These are phyloP conservation scores for Zelleria hepariella DNA, from an alignment of 2,888 invertebrate genomes.

Conservation along the genomic window DNA sequence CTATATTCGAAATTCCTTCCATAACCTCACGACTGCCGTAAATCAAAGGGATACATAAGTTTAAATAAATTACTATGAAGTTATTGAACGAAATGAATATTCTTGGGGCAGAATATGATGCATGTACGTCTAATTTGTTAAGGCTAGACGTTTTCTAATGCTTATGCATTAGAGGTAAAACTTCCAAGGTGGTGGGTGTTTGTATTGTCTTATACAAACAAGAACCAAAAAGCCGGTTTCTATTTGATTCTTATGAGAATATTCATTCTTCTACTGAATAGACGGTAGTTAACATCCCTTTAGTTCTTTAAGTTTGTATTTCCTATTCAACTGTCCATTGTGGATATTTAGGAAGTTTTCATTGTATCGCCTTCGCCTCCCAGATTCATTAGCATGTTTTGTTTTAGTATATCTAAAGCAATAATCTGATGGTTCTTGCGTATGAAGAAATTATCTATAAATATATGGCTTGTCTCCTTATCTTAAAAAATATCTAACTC, in stretches of 20 bases:
- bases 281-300: constrained; percentile 5
- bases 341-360: not conserved
- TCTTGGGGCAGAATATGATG: not conserved
- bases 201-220: not conserved
- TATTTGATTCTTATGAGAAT: constrained; percentile 7
- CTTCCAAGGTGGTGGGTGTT: not conserved
- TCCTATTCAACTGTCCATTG: constrained; percentile 1
- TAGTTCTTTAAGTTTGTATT: constrained; percentile 1
- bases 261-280: constrained; percentile 4
- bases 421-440: too few species aligned
- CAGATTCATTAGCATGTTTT: too few species aligned
- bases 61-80: not conserved
- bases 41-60: not conserved
- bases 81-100: not conserved
- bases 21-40: not conserved
- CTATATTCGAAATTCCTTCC: not conserved
- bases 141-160: not conserved
- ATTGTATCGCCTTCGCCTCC: too few species aligned
- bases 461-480: not conserved
- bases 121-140: not conserved
- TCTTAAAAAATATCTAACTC: not conserved
- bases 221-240: not conserved
- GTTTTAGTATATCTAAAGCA: not conserved
- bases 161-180: not conserved
- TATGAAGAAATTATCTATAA: not conserved